phyloP scores from a whole-genome alignment of 1,140 invertebrate species.

The Physella acuta region DNA sequence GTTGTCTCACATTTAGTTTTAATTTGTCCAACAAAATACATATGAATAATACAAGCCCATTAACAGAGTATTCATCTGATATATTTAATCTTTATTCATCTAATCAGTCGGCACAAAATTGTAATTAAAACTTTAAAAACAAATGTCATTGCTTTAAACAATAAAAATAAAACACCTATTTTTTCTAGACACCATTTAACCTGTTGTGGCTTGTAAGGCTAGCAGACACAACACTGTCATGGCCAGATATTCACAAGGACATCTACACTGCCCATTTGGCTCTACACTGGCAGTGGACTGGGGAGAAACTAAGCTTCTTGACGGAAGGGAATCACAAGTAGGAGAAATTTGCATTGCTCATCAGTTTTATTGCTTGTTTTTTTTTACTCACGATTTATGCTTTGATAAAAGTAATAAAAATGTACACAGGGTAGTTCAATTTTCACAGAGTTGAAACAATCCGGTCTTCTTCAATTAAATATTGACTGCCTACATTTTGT shows the following conservation, averaged over 20 bases:
- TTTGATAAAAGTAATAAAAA: no score
- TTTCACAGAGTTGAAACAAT: no score
- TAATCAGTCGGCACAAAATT: no score
- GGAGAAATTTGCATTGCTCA: neutral
- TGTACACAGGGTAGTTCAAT: no score
- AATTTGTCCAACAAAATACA: neutral
- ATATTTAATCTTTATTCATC: no score
- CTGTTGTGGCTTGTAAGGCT: conserved; percentile 34
- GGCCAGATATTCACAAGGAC: conserved; percentile 9
- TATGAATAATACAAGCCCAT: neutral
- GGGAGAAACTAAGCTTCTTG: conserved; percentile 21
- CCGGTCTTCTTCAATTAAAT: no score
- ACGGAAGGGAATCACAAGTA: neutral
- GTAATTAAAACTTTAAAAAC: no score
- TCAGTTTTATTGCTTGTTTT: no score
- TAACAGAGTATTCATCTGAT: neutral
- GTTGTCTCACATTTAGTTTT: neutral
- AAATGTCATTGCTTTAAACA: no score
- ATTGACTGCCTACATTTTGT: no score
- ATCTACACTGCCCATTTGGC: conserved; percentile 32
- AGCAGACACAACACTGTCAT: conserved; percentile 31
- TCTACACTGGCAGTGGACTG: conserved; percentile 47
- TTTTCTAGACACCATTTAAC: neutral
- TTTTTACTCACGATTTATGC: no score
- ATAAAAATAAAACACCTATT: neutral